phyloP scores from a whole-genome alignment of 2,797 vertebrate species.

The Hypotaenidia okinawae region DNA sequence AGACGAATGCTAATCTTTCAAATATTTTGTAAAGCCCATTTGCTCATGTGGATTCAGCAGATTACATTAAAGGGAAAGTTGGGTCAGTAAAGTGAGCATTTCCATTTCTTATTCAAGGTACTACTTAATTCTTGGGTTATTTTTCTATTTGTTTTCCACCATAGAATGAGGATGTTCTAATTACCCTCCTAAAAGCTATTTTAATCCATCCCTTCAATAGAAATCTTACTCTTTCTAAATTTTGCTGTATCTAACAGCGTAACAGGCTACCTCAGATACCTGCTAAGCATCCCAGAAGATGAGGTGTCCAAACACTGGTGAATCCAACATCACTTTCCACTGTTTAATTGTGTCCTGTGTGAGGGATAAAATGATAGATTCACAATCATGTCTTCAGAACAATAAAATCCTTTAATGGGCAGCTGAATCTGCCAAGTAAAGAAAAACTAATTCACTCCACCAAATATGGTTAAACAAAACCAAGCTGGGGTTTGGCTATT shows the following conservation, averaged over 20 bases:
- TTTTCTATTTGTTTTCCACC: not conserved
- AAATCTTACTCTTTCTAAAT: not conserved
- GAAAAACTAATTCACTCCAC: not conserved
- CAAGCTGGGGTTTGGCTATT: not conserved
- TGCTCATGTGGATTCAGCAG: constrained; percentile 19
- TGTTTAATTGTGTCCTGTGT: not conserved
- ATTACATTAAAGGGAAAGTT: constrained; percentile 34
- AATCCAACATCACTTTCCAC: not conserved
- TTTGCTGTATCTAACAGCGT: not conserved
- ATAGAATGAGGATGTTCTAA: not conserved
- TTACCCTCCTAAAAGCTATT: not conserved
- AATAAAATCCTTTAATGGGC: constrained; percentile 27
- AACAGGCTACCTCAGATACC: not conserved
- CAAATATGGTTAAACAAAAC: not conserved
- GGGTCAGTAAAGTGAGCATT: not conserved
- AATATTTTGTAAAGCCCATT: constrained; percentile 50
- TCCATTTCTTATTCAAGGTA: not conserved
- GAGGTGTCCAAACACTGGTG: not conserved
- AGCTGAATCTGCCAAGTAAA: constrained; percentile 1
- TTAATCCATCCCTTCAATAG: not conserved
- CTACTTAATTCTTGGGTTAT: not conserved
- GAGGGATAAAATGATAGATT: constrained; percentile 34
- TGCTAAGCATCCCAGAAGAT: not conserved
- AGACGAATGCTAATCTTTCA: constrained; percentile 67
- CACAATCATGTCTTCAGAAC: not conserved